These are phyloP conservation scores for Syngnathoides biaculeatus DNA, from an alignment of 2,113 vertebrate species.

Conservation along the genomic window DNA sequence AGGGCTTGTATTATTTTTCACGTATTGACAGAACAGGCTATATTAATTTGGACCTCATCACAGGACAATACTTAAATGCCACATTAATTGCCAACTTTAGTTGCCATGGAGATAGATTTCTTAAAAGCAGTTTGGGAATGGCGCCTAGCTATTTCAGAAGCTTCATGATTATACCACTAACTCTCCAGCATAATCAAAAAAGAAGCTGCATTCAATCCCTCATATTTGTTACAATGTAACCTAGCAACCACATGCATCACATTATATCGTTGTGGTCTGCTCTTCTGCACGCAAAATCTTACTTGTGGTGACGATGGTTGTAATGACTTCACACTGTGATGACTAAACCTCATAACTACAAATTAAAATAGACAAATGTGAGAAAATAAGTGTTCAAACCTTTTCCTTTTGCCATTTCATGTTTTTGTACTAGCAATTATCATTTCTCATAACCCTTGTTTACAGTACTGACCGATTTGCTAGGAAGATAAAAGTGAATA, in stretches of 20 bases:
- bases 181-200: slow-evolving; percentile 14
- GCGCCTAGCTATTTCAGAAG: neutral
- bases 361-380: neutral
- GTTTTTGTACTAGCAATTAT: neutral
- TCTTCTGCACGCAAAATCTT: slow-evolving; percentile 14
- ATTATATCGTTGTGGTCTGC: slow-evolving; percentile 17
- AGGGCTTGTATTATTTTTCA: neutral
- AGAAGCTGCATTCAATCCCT: slow-evolving; percentile 21
- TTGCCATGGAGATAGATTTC: neutral
- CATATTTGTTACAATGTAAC: slow-evolving; percentile 21
- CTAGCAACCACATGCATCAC: slow-evolving; percentile 45
- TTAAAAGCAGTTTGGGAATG: neutral
- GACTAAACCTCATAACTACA: neutral
- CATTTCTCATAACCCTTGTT: neutral
- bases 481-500: neutral
- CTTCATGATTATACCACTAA: neutral
- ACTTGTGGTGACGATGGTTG: neutral
- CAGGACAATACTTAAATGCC: neutral
- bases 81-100: neutral
- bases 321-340: neutral
- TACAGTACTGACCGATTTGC: neutral
- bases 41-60: neutral
- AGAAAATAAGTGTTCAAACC: neutral
- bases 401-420: neutral
- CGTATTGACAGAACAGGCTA: neutral